Base-by-base conservation (phyloP, 2,888 invertebrate species). In the Gryllus longicercus region DNA sequence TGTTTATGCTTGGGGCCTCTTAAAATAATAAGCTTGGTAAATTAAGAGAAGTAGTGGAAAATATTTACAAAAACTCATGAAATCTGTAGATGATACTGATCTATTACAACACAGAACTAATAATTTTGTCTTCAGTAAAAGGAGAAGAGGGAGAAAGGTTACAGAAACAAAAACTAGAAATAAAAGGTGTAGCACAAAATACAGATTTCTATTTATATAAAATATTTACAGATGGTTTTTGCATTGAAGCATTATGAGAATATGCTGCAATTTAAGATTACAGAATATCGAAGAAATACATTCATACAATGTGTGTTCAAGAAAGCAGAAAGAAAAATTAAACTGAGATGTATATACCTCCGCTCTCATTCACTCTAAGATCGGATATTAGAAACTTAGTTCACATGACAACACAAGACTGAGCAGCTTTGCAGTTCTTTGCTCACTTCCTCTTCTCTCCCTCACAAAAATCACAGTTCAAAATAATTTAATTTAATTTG, bases 131-230 rank as follows among this genome's bases (percentile, higher is more conserved):
- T 38, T 38, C 38, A 38, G 4, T 38, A 38, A 38, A 38, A 38
- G 38, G 38, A 38, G 38, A 38, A 38, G 38, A 38, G 5, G 38
- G 38, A 8, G 38, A 38, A 38, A 38, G 38, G 38, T 38, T 38
- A 38, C 38, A 38, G 38, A 5, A 38, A 38, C 38, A 38, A 38
- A 38, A 38, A 38, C 38, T 8, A 38, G 38, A 38, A 38, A 38
- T 38, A 38, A 38, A 38, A 38, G 38, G 38, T 14, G n/a, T 63
- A 63, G 63, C 63, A 63, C 63, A 63, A 63, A 63, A 63, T 63
- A 63, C 63, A 63, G 16, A 63, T 63, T 38, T 63, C 63, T 63
- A 63, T 63, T 63, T 63, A n/a, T 63, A 63, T 63, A 63, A 63
- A 63, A 63, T 63, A 63, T 63, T 63, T 63, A 63, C 63, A 63